Base-by-base conservation (phyloP, 2,888 invertebrate species). In the Steinernema carpocapsae region DNA sequence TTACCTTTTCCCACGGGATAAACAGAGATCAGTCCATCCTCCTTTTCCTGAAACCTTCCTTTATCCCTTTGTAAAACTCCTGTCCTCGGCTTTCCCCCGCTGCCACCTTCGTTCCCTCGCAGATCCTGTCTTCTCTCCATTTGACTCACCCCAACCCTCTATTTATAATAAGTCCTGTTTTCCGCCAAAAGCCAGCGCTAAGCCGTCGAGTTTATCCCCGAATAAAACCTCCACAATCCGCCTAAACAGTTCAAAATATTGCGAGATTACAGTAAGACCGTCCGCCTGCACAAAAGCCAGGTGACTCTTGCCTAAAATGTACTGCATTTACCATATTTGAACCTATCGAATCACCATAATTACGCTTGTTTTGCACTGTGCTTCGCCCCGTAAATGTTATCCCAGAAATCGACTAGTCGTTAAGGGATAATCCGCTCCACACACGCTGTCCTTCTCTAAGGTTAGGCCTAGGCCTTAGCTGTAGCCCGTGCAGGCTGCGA, bases 391-490 rank as follows among this genome's bases (percentile, higher is more conserved):
- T 64, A 64, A 64, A 64, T 64, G 64, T 64, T 64, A 64, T 64
- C 64, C 17, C 64, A 64, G 64, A 26, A 64, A 64, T 64, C 64
- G 64, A 64, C 64, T 64, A 64, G 64, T 64, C 64, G 64, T 64
- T 64, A 64, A 32, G 32, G 64, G 64, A 64, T 64, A 64, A 64
- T 64, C 64, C 64, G 64, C 64, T 29, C 37, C 37, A 37, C 37
- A 37, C 37, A 64, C 64, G 64, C 64, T 64, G 64, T 32, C 37
- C 64, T 32, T 24, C 24, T 48, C 17, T 32, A 6, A 26, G 29
- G 32, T 6, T 22, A 6, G 37, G 3, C 64, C 29, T 7, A 32
- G 29, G 14, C 32, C 64, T 56, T 26, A 37, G 37, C 37, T 37
- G 3, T 3, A 37, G 3, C 37, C 37, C 10, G 37, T n/a, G 37